phyloP scores from a whole-genome alignment of 2,888 invertebrate species.

The Hirtodrosophila alboralis region DNA sequence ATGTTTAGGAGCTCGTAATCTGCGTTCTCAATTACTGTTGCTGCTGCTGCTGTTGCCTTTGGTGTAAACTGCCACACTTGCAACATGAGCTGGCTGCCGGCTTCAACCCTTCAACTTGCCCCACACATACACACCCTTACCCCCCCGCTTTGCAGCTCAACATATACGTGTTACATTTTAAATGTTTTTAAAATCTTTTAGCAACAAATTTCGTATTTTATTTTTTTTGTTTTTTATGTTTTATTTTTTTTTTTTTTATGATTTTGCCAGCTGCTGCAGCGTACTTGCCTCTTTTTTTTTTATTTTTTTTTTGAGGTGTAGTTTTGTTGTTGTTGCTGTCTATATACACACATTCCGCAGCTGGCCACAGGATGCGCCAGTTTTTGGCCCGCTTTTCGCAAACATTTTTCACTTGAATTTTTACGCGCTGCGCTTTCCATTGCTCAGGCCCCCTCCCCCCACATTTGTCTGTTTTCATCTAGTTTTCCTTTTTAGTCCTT shows the following conservation, averaged over 20 bases:
- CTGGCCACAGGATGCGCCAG: slow-evolving; percentile 72
- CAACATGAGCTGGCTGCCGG: slow-evolving; percentile 13
- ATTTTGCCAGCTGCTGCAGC: slow-evolving; percentile 57
- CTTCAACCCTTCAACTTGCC: background rate
- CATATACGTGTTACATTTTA: slow-evolving; percentile 49
- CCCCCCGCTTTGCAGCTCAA: background rate
- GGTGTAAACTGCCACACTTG: slow-evolving; percentile 43
- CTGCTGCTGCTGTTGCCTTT: no score
- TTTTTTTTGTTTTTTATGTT: no score
- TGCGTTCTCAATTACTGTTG: slow-evolving; percentile 52
- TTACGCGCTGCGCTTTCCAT: slow-evolving; percentile 48
- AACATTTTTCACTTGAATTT: slow-evolving; percentile 58
- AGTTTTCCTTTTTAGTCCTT: slow-evolving; percentile 46
- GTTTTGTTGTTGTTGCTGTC: slow-evolving; percentile 30
- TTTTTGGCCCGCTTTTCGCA: slow-evolving; percentile 63
- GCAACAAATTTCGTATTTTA: slow-evolving; percentile 30
- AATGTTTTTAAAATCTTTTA: slow-evolving; percentile 52
- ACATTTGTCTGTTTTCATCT: slow-evolving; percentile 49
- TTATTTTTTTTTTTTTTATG: slow-evolving; percentile 45
- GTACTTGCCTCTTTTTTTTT: slow-evolving; percentile 20
- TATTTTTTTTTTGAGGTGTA: slow-evolving; percentile 10
- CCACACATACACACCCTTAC: background rate
- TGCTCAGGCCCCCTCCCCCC: background rate
- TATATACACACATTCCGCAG: slow-evolving; percentile 36
- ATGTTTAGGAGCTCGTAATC: slow-evolving; percentile 62